Evolutionary conservation across 1,140 invertebrate genomes (phyloP).

Genomic region (Euglossa dilemma): DNA sequence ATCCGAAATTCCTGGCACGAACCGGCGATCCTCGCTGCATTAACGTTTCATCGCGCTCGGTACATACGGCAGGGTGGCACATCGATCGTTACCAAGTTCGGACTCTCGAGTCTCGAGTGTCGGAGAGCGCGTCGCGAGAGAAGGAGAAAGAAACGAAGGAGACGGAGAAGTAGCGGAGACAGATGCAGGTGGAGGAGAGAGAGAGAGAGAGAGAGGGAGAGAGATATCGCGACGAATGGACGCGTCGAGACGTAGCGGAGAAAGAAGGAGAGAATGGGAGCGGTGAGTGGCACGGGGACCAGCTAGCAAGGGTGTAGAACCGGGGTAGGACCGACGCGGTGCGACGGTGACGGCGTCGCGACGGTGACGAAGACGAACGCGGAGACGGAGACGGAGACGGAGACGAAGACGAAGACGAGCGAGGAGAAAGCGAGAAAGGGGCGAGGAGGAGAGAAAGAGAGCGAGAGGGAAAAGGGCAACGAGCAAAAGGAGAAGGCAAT

Average conservation of each 20-base stretch:
- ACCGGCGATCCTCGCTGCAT: slow-evolving; percentile 68
- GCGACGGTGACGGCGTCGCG: background rate
- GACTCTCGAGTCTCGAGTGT: slow-evolving; percentile 59
- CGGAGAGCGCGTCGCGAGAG: slow-evolving; percentile 22
- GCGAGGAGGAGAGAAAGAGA: slow-evolving; percentile 7
- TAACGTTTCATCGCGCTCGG: slow-evolving; percentile 71
- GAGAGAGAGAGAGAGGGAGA: background rate
- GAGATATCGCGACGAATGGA: slow-evolving; percentile 2
- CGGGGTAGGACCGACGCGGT: slow-evolving; percentile 23
- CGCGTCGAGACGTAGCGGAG: slow-evolving; percentile 22
- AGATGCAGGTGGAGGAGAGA: background rate
- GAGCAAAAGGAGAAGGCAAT: slow-evolving; percentile 43
- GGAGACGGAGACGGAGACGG: background rate
- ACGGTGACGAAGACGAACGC: slow-evolving; percentile 7
- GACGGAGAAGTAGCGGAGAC: background rate
- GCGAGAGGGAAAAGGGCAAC: slow-evolving; percentile 6
- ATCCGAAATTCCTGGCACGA: slow-evolving; percentile 69
- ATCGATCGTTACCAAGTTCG: slow-evolving; percentile 72
- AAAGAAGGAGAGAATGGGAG: slow-evolving; percentile 24
- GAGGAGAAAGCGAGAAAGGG: slow-evolving; percentile 27
- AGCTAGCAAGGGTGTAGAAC: background rate
- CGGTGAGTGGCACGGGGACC: background rate
- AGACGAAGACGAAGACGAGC: slow-evolving; percentile 4
- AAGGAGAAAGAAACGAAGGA: background rate
- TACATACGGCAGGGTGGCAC: slow-evolving; percentile 65